Conservation (phyloP, 1,140 invertebrate genomes). For the Dolichoris vasculosae region DNA sequence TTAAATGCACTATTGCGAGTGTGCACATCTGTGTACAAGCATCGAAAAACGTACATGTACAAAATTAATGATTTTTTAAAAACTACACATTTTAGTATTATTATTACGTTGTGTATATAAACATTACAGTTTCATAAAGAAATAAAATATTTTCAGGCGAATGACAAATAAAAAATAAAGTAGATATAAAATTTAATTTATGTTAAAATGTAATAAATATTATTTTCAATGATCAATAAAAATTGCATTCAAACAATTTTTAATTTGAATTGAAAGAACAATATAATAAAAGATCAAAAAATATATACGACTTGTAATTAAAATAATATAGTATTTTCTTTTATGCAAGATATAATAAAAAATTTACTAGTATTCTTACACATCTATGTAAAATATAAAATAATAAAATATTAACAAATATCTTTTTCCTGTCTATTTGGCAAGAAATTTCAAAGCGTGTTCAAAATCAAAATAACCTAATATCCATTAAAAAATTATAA, state of each 20-base stretch:
- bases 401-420: slow-evolving; percentile 17
- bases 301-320: not conserved
- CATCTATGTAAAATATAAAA: slow-evolving; percentile 17
- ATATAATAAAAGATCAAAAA: slow-evolving; percentile 11
- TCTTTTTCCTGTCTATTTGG: not conserved
- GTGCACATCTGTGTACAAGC: too few relatives aligned
- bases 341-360: not conserved
- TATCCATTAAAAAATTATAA: too few relatives aligned
- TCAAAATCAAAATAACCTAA: not conserved
- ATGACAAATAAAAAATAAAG: not conserved
- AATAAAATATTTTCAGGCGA: not conserved
- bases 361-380: not conserved
- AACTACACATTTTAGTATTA: too few relatives aligned
- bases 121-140: not conserved
- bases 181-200: not conserved
- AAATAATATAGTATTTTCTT: not conserved
- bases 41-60: too few relatives aligned
- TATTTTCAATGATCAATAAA: not conserved
- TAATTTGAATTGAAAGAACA: not conserved
- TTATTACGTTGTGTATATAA: too few relatives aligned
- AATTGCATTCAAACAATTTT: not conserved
- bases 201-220: not conserved
- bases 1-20: too few relatives aligned
- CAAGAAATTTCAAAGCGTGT: not conserved
- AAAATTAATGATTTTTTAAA: too few relatives aligned